Evolutionary conservation across 2,888 invertebrate species (phyloP).

Genomic region (Drosophila siamana): DNA sequence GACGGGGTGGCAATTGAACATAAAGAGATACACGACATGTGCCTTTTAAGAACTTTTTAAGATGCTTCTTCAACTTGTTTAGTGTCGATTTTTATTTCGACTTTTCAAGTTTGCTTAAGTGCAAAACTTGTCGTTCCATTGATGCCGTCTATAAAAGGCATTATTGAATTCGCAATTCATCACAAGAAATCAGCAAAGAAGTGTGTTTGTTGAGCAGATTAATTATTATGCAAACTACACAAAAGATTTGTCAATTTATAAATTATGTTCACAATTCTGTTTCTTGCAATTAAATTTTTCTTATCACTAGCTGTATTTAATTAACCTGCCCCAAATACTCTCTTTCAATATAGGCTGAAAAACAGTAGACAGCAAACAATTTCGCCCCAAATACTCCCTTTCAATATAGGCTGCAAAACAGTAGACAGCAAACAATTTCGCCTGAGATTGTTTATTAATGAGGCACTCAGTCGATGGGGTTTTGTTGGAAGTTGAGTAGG

Average conservation of each 20-base stretch:
- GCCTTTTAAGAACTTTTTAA: slow-evolving; percentile 63
- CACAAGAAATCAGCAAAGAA: not conserved
- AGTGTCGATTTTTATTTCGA: slow-evolving; percentile 45
- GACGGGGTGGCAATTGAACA: slow-evolving; percentile 6
- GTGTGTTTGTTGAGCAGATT: not conserved
- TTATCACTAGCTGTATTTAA: not conserved
- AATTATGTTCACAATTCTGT: not conserved
- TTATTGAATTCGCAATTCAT: slow-evolving; percentile 8
- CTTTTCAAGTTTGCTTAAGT: slow-evolving; percentile 29
- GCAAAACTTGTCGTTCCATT: slow-evolving; percentile 32
- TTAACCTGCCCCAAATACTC: not conserved
- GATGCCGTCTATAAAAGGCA: slow-evolving; percentile 12
- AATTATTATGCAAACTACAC: not conserved
- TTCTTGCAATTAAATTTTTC: not conserved
- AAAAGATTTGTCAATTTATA: not conserved
- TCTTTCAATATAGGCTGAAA: not conserved
- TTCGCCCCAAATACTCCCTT: not conserved
- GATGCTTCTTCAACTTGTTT: slow-evolving; percentile 45
- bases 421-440: not conserved
- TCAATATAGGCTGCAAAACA: not conserved
- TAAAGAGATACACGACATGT: slow-evolving; percentile 52
- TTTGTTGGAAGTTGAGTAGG: not conserved
- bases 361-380: not conserved
- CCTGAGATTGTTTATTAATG: not conserved
- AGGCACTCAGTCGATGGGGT: not conserved